Evolutionary conservation across 2,113 vertebrate genomes (phyloP).

Genomic region (Numida meleagris): DNA sequence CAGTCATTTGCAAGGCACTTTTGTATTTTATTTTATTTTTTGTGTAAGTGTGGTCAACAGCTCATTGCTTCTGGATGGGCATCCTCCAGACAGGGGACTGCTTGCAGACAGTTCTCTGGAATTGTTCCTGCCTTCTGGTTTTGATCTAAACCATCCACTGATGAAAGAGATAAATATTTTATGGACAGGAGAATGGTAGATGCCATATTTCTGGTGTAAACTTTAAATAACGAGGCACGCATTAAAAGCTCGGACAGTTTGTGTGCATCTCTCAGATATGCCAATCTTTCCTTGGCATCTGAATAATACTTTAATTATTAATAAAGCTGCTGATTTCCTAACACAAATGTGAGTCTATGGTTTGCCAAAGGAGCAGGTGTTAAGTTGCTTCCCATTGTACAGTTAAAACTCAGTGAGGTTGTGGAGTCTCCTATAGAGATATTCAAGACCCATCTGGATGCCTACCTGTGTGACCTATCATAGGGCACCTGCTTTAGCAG

Average conservation of each 20-base stretch:
- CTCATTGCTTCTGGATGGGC: constrained; percentile 21
- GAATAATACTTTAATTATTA: constrained; percentile 40
- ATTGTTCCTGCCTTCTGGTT: constrained; percentile 55
- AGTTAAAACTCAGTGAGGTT: background rate
- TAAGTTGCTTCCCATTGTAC: constrained; percentile 37
- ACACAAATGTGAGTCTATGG: constrained; percentile 37
- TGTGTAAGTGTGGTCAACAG: background rate
- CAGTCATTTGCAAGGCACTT: background rate
- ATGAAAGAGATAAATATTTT: constrained; percentile 47
- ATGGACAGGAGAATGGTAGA: constrained; percentile 55
- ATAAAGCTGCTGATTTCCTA: constrained; percentile 44
- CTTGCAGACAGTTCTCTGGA: background rate
- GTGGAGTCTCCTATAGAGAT: too few relatives aligned
- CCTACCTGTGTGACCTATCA: too few relatives aligned
- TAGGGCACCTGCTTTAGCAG: too few relatives aligned
- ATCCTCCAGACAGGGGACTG: background rate
- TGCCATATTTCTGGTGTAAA: constrained; percentile 58
- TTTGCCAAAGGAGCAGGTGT: constrained; percentile 64
- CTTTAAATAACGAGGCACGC: constrained; percentile 20
- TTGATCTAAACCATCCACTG: constrained; percentile 55
- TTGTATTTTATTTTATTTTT: background rate
- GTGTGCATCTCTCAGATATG: constrained; percentile 31
- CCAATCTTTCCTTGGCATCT: constrained; percentile 40
- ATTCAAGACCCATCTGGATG: too few relatives aligned
- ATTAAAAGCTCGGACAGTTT: constrained; percentile 38